phyloP scores from a whole-genome alignment of 2,113 vertebrate genomes.

The Psettodes erumei region DNA sequence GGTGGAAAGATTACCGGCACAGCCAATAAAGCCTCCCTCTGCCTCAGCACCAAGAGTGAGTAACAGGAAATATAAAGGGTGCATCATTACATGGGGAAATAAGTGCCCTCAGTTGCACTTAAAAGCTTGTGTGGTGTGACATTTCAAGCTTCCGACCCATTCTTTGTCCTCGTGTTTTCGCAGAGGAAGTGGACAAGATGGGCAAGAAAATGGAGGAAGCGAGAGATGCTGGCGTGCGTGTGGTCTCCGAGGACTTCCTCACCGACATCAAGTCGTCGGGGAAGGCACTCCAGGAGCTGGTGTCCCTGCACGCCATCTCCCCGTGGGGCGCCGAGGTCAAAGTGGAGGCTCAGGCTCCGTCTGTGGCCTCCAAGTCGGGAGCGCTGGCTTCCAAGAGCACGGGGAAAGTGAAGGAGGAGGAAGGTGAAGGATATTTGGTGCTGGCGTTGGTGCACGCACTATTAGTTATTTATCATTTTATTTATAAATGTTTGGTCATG shows the following conservation, averaged over 20 bases:
- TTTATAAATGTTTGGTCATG: not conserved
- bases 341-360: constrained; percentile 78
- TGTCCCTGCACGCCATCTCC: constrained; percentile 89
- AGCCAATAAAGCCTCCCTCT: constrained; percentile 89
- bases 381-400: constrained; percentile 84
- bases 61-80: not conserved
- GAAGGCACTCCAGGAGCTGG: constrained; percentile 89
- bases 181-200: constrained; percentile 98
- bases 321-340: constrained; percentile 95
- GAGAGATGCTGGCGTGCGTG: constrained; percentile 88
- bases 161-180: not conserved
- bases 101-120: too few species aligned
- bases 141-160: not conserved
- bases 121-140: not conserved
- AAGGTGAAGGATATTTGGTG: constrained; percentile 81
- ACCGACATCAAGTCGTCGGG: constrained; percentile 85
- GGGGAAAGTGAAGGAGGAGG: constrained; percentile 89
- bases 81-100: not conserved
- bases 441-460: not conserved
- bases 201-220: constrained; percentile 97
- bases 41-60: constrained; percentile 95
- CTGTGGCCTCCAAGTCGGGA: constrained; percentile 85
- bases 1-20: constrained; percentile 91
- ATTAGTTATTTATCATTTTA: not conserved
- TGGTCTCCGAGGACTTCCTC: constrained; percentile 92